phyloP scores from a whole-genome alignment of 1,140 invertebrate genomes.

The Lutraria rhynchaena region DNA sequence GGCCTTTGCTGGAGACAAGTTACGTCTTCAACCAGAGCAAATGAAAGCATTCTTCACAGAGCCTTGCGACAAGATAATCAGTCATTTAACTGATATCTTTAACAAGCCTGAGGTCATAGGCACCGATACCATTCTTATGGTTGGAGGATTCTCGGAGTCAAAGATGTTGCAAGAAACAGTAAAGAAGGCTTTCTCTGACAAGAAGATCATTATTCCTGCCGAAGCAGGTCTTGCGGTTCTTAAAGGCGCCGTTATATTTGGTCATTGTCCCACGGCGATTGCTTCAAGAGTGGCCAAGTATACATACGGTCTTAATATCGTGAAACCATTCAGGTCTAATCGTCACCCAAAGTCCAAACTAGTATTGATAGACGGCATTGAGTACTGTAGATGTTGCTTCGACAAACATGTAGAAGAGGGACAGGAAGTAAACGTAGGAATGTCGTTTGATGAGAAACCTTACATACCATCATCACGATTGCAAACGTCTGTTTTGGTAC shows the following conservation, averaged over 20 bases:
- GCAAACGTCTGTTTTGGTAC: background rate
- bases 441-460: conserved; percentile 5
- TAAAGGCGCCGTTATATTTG: conserved; percentile 70
- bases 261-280: conserved; percentile 62
- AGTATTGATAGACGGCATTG: conserved; percentile 25
- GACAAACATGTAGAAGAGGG: conserved; percentile 61
- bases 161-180: conserved; percentile 59
- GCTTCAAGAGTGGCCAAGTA: conserved; percentile 58
- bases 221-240: conserved; percentile 65
- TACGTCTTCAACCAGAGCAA: conserved; percentile 43
- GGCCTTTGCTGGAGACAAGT: conserved; percentile 62
- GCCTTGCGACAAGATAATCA: conserved; percentile 53
- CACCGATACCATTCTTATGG: conserved; percentile 55
- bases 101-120: background rate
- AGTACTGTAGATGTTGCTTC: conserved; percentile 59
- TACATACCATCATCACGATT: conserved; percentile 16
- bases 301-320: conserved; percentile 62
- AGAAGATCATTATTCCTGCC: conserved; percentile 59
- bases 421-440: conserved; percentile 42
- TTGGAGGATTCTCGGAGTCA: conserved; percentile 68
- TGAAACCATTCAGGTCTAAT: conserved; percentile 15
- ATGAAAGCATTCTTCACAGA: conserved; percentile 57
- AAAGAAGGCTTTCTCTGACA: conserved; percentile 47
- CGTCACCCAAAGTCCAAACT: conserved; percentile 43
- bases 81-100: conserved; percentile 58